Percentiles rank a stretch among this genome's conserved stretches.
phyloP scores from a whole-genome alignment of 2,113 vertebrate species.

The Ochotona princeps region DNA sequence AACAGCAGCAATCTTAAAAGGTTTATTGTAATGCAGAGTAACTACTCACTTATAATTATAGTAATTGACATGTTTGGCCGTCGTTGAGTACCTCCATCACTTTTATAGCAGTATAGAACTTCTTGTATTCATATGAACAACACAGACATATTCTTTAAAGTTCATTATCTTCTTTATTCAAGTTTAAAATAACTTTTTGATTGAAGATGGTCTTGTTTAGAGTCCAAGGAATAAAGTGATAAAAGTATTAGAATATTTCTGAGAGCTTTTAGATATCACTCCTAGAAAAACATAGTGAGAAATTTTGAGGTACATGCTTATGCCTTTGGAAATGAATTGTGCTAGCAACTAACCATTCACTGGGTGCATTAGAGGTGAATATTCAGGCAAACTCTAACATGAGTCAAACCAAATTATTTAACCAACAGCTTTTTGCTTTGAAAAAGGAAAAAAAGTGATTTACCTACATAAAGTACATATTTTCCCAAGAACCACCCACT shows the following conservation, averaged over 20 bases:
- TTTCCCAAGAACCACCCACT: slow-evolving; percentile 12
- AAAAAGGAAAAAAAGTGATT: slow-evolving; percentile 4
- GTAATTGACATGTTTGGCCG: slow-evolving; percentile 8
- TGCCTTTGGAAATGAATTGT: neutral
- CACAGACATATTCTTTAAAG: neutral
- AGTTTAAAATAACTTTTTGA: slow-evolving; percentile 21
- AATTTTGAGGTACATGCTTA: neutral
- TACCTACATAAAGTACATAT: neutral
- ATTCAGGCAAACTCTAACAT: neutral
- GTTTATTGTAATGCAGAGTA: neutral
- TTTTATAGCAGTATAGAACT: neutral
- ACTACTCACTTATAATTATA: neutral
- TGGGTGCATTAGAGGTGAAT: neutral
- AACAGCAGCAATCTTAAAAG: neutral
- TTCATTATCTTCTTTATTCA: neutral
- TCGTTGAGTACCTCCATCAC: neutral
- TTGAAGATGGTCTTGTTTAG: neutral
- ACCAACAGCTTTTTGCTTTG: neutral
- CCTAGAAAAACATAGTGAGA: neutral
- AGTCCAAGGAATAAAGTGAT: slow-evolving; percentile 51
- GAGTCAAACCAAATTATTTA: neutral
- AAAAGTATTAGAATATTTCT: slow-evolving; percentile 7
- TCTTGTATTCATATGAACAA: neutral
- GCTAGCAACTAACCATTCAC: neutral
- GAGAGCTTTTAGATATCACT: neutral